Conservation (phyloP, 1,140 invertebrate genomes). For the Meloidogyne hapla region DNA sequence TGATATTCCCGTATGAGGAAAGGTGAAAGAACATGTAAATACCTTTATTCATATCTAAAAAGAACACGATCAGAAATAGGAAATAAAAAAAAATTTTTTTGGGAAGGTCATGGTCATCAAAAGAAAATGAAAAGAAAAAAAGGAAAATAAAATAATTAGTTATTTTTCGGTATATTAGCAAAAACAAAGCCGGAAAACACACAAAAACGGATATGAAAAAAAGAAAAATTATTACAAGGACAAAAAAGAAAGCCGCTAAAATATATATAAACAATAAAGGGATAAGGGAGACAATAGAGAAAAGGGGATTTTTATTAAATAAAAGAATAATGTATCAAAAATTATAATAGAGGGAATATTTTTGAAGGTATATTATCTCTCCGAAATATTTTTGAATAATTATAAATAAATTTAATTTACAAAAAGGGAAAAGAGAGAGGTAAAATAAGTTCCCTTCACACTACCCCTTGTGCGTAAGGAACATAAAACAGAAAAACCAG, state of each 20-base stretch:
- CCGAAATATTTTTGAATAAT: too few relatives aligned
- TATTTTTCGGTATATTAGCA: not conserved
- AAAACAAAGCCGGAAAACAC: not conserved
- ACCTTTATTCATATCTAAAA: too few relatives aligned
- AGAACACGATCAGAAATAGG: not conserved
- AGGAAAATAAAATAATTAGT: slow-evolving; percentile 5
- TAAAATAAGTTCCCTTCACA: too few relatives aligned
- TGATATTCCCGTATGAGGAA: too few relatives aligned
- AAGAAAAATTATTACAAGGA: slow-evolving; percentile 3
- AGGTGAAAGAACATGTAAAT: too few relatives aligned
- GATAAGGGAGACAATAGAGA: not conserved
- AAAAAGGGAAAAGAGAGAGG: too few relatives aligned
- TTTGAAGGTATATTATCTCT: too few relatives aligned
- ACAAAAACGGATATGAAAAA: slow-evolving; percentile 4
- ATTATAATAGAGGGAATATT: too few relatives aligned
- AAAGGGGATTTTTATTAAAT: not conserved
- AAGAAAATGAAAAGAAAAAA: not conserved
- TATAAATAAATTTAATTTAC: too few relatives aligned
- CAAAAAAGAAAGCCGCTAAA: slow-evolving; percentile 12
- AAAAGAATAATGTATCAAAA: too few relatives aligned
- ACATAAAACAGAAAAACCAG: too few relatives aligned
- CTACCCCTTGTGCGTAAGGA: too few relatives aligned
- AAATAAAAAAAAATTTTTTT: not conserved
- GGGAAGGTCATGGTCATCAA: not conserved
- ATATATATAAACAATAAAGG: not conserved